Evolutionary conservation across 1,140 invertebrate genomes (phyloP), one percentile per base, ranked within the genome.

Genomic region (Trissolcus basalis): DNA sequence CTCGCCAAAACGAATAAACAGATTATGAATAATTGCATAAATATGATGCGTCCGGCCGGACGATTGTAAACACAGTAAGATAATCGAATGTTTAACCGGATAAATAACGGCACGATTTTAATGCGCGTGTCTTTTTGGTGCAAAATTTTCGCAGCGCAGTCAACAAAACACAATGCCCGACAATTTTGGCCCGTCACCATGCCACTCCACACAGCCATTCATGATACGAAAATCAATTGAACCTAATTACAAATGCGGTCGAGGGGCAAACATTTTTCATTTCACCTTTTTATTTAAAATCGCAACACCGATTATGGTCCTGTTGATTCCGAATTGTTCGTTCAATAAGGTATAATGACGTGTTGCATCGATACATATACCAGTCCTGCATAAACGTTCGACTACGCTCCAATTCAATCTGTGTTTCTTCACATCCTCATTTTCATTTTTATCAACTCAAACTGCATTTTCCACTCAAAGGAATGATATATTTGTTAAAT

Each of bases 1-100:
- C 67, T 60, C 79, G 69, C 73, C 69, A 76, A 80, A 78, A 80
- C 76, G 69, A 76, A 78, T 72, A 77, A 80, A 80, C 70, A 72
- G 70, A 73, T 74, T 76, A 77, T 76, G 73, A 77, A 77, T 72
- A 76, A 74, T 64, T 76, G 73, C 71, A 74, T 71, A 71, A 71
- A 78, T 78, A 74, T 58, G 51, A 51, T 51, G 43, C 48, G 67
- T 50, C 70, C 58, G 51, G 51, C 35, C 67, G 61, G 64, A 75
- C 63, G 71, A 78, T 74, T 74, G 70, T 78, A 70, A 74, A 70
- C 55, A 71, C 59, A 13, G 67, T 67, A 71, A 71, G 60, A 77
- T 74, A 70, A 74, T 78, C 70, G 67, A 78, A 74, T 63, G 61
- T 74, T 74, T 74, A 70, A 43, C 61, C 58, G 54, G 55, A 71